Evolutionary conservation across 2,797 vertebrate genomes (phyloP).

Genomic region (Acanthiza pusilla): DNA sequence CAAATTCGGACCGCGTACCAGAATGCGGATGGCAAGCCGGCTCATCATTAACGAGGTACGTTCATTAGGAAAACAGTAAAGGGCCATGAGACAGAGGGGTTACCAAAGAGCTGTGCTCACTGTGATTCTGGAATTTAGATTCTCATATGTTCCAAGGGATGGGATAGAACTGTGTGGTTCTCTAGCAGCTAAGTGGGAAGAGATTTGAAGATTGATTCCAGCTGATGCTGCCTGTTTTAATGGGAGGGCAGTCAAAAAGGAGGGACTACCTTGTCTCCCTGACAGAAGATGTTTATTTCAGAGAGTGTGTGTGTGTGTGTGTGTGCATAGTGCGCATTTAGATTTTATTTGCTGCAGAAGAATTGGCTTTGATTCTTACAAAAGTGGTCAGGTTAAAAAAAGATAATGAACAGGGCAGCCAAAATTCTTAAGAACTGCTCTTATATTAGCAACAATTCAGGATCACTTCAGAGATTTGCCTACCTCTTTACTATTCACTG

Average conservation of each 20-base stretch:
- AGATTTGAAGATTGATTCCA: not conserved
- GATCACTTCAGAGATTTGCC: not conserved
- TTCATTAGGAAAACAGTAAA: not conserved
- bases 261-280: not conserved
- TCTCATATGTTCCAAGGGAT: rapidly evolving
- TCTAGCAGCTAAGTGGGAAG: not conserved
- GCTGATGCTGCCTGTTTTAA: not conserved
- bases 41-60: constrained; percentile 96
- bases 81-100: not conserved
- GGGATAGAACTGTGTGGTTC: not conserved
- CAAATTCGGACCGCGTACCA: constrained; percentile 94
- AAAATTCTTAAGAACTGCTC: not conserved
- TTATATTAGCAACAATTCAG: not conserved
- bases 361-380: not conserved
- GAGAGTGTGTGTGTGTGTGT: not conserved
- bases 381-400: not conserved
- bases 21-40: constrained; percentile 95
- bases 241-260: not conserved
- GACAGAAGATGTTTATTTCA: not conserved
- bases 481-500: not conserved
- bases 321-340: too few relatives aligned
- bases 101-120: not conserved
- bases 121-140: not conserved
- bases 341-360: not conserved
- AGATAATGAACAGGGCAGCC: not conserved